Evolutionary conservation across 2,797 vertebrate species (phyloP).

Genomic region (Telmatherina bonti): DNA sequence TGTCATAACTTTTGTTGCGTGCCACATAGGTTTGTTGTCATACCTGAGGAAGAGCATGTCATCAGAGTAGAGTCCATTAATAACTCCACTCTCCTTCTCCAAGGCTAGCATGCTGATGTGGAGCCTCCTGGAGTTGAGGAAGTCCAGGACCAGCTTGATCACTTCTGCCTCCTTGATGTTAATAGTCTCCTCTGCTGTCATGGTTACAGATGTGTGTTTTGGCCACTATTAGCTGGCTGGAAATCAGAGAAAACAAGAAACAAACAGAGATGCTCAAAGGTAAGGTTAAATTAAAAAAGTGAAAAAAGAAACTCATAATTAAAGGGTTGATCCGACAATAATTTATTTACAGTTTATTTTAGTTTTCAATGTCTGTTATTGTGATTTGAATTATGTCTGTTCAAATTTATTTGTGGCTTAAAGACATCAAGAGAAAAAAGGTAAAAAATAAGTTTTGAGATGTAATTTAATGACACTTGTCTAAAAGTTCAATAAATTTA

Average conservation of each 20-base stretch:
- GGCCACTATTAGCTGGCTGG: constrained; percentile 28
- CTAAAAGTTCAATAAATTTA: not conserved
- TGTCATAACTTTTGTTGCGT: not conserved
- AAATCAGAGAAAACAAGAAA: not conserved
- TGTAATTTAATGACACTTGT: not conserved
- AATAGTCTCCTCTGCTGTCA: constrained; percentile 97
- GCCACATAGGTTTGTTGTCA: not conserved
- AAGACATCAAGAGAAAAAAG: not conserved
- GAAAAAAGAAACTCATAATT: not conserved
- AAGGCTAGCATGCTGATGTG: constrained; percentile 98
- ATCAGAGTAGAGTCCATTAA: constrained; percentile 97
- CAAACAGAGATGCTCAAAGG: not conserved
- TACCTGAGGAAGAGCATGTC: constrained; percentile 99
- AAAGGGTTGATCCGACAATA: not conserved
- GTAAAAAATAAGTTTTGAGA: not conserved
- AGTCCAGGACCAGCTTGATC: constrained; percentile 95
- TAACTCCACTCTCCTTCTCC: constrained; percentile 96
- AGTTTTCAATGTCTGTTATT: not conserved
- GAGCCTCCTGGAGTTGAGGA: constrained; percentile 94
- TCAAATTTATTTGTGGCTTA: not conserved
- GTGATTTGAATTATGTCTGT: not conserved
- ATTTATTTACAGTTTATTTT: not conserved
- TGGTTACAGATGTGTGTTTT: constrained; percentile 68
- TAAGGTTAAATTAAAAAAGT: not conserved
- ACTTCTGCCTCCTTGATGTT: constrained; percentile 97